These are phyloP conservation scores for Sinocyclocheilus rhinocerous DNA, from an alignment of 2,113 vertebrate species.

Conservation along the genomic window DNA sequence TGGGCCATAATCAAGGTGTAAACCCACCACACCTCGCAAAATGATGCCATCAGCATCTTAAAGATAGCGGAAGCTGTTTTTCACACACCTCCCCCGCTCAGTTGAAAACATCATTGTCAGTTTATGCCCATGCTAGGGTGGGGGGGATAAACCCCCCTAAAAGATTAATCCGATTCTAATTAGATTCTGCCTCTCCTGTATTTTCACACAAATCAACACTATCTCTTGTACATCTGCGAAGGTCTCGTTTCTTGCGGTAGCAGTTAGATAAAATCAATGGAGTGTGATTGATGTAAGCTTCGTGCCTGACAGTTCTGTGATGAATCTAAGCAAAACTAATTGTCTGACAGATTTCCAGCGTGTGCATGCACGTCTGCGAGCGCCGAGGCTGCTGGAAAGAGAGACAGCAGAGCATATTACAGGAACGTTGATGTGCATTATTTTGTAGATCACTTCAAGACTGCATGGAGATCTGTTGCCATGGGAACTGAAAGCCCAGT, in stretches of 20 bases:
- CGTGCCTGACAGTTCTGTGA: constrained; percentile 54
- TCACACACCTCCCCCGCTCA: background rate
- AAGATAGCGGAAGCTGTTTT: background rate
- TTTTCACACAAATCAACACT: constrained; percentile 54
- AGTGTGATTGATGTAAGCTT: constrained; percentile 58
- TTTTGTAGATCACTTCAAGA: constrained; percentile 60
- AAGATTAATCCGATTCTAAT: constrained; percentile 57
- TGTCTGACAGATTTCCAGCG: constrained; percentile 57
- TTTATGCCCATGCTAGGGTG: background rate
- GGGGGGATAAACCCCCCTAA: background rate
- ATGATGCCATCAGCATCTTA: background rate
- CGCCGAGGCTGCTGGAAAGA: constrained; percentile 49
- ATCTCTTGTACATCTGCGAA: constrained; percentile 53
- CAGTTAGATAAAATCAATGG: constrained; percentile 52
- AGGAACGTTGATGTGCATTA: constrained; percentile 57
- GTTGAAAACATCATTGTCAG: constrained; percentile 35
- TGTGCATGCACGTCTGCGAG: constrained; percentile 19
- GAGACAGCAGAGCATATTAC: constrained; percentile 36
- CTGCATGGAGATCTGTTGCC: constrained; percentile 59
- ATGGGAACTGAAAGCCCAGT: constrained; percentile 62
- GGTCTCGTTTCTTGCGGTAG: constrained; percentile 44
- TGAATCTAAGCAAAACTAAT: constrained; percentile 59
- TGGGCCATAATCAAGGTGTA: constrained; percentile 50
- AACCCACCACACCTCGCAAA: constrained; percentile 56
- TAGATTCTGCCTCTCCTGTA: constrained; percentile 47